Base-by-base conservation (phyloP, 2,797 vertebrate species). In the Aulostomus chinensis region DNA sequence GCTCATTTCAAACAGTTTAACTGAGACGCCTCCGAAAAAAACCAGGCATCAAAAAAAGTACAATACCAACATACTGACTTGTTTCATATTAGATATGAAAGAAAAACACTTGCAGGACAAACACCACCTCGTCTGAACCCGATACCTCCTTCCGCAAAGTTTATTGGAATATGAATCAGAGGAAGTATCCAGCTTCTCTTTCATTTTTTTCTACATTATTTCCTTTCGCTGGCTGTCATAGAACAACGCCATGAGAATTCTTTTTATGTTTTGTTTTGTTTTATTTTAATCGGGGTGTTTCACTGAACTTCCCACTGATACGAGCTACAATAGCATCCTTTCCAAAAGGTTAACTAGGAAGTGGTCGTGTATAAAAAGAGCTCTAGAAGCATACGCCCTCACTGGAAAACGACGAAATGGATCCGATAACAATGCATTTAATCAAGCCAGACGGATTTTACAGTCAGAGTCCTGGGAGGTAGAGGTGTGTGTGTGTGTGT, bases 281-380 rank as follows among this genome's bases (percentile, higher is more conserved):
- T 43, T 29, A 26, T 22, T 34, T 17, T 25, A 17, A 67, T 72
- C 51, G 35, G 65, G 80, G 77, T 69, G 73, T 78, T 78, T 54
- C 65, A 64, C 47, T 47, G 35, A 75, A 52, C 73, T 68, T 81
- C 46, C 71, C 55, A 53, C 51, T 74, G 68, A 80, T 74, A 73
- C 3, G 17, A 37, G 62, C 53, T 49, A 80, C 68, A 78, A 73
- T 61, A 68, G 59, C 54, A 73, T 76, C 72, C 56, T 72, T 40
- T 76, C 67, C 50, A 58, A 49, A 15, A 10, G 4, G 47, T 52
- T 38, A 30, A 12, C 31, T 45, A 13, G 46, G 57, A 57, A 66
- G 52, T 49, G 28, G 46, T 25, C 16, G 4, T 13, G 32, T 68
- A 54, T 42, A 53, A 55, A 67, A 40, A 22, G 21, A 50, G 28